Percentiles rank a stretch among this genome's conserved stretches.
These are phyloP conservation scores for Nineta flava DNA, from an alignment of 2,888 invertebrate species.

Conservation along the genomic window DNA sequence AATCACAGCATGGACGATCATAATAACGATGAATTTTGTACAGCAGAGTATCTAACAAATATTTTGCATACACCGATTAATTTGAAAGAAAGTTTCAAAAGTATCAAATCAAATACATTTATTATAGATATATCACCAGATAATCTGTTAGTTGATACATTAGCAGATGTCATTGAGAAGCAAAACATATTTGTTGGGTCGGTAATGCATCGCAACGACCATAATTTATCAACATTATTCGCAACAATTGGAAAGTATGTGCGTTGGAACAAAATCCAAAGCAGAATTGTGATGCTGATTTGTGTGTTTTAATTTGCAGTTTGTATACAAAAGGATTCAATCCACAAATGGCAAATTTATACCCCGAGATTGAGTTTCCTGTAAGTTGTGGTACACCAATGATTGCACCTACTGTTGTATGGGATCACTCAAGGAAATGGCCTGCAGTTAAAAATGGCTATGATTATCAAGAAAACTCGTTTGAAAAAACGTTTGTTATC, in stretches of 20 bases:
- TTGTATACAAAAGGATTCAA: slow-evolving; percentile 63
- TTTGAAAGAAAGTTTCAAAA: slow-evolving; percentile 66
- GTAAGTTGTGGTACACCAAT: slow-evolving; percentile 77
- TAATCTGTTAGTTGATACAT: slow-evolving; percentile 71
- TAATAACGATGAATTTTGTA: slow-evolving; percentile 44
- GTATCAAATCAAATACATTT: slow-evolving; percentile 68
- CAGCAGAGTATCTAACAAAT: slow-evolving; percentile 80
- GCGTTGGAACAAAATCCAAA: slow-evolving; percentile 9
- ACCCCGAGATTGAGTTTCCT: slow-evolving; percentile 60
- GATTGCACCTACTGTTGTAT: slow-evolving; percentile 66
- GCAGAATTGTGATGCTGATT: neutral
- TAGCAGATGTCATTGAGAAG: slow-evolving; percentile 55
- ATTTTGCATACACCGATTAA: slow-evolving; percentile 52
- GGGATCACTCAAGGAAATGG: slow-evolving; percentile 76
- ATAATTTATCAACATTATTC: slow-evolving; percentile 43
- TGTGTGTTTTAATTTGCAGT: slow-evolving; percentile 27
- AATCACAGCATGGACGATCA: slow-evolving; percentile 61
- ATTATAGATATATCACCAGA: slow-evolving; percentile 84
- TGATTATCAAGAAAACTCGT: slow-evolving; percentile 48
- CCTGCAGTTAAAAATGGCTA: slow-evolving; percentile 50
- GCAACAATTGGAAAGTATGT: slow-evolving; percentile 46
- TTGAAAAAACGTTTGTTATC: slow-evolving; percentile 44
- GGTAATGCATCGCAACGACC: slow-evolving; percentile 53
- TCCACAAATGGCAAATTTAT: slow-evolving; percentile 57
- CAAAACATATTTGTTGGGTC: slow-evolving; percentile 24